Base-by-base conservation (phyloP, 2,888 invertebrate species). In the Galerucella calmariensis region DNA sequence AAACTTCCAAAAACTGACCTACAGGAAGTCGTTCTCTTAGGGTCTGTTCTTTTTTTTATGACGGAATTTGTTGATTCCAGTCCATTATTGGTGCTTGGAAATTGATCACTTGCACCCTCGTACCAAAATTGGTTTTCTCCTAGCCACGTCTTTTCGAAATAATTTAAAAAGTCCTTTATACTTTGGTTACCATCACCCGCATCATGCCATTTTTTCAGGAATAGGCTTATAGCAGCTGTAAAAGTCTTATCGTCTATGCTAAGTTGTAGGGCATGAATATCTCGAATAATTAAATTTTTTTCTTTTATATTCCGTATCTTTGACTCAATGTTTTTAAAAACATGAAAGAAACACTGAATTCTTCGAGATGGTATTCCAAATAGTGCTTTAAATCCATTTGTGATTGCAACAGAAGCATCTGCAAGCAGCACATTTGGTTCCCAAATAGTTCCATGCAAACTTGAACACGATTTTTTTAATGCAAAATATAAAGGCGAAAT, bases 381-480 rank as follows among this genome's bases (percentile, higher is more conserved):
- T 27, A 27, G 2, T 27, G 27, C 27, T 27, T 27, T 27, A 27
- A 27, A 27, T 27, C 27, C 27, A 27, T 27, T 27, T 27, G 27
- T 27, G 27, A 27, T 27, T 27, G 27, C 27, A 27, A 27, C 27
- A 27, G 27, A 27, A 27, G 27, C 27, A 27, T 27, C 27, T 27
- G 27, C 27, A 27, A 27, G 27, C 27, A 27, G 27, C 27, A 27
- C 27, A 27, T 27, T 27, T 27, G 27, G 27, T 27, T 27, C 2
- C 27, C 27, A 27, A 27, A 27, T 27, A 27, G 27, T 27, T 27
- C 27, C 27, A 27, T 27, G 27, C 27, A 27, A 27, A 27, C 27
- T 62, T 62, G 41, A 62, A 61, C 61, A 61, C 61, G 61, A 61
- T 61, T 61, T 61, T 61, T 61, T 27, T 61, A 61, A 24, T 61